Percentiles rank a stretch among this genome's conserved stretches.
Evolutionary conservation across 2,797 vertebrate genomes (phyloP).

Genomic region (Erithacus rubecula): DNA sequence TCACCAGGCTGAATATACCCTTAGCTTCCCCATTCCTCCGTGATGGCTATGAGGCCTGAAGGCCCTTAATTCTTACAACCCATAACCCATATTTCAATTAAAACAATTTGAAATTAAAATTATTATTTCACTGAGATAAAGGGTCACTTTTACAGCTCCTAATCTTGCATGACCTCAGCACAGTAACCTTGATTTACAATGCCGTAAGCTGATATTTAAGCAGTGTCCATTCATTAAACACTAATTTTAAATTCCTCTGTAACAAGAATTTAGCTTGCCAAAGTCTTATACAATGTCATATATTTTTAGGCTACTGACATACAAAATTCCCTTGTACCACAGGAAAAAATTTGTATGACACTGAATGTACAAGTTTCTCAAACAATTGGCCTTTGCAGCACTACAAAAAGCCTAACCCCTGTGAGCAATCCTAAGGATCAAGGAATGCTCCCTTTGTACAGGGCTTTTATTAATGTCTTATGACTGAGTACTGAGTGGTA

Average conservation of each 20-base stretch:
- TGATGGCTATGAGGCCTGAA: background rate
- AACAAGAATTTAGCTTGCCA: slow-evolving; percentile 47
- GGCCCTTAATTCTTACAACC: background rate
- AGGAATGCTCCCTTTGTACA: background rate
- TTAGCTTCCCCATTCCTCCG: background rate
- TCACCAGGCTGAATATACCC: background rate
- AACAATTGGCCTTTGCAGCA: background rate
- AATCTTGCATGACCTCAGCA: background rate
- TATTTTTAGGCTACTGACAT: slow-evolving; percentile 23
- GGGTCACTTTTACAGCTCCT: slow-evolving; percentile 12
- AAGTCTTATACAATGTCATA: slow-evolving; percentile 30
- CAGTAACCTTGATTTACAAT: slow-evolving; percentile 48
- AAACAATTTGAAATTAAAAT: slow-evolving; percentile 25
- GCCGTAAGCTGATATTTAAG: slow-evolving; percentile 21
- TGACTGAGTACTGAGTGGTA: background rate
- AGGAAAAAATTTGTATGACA: background rate
- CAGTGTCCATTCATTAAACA: slow-evolving; percentile 45
- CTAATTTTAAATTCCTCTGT: slow-evolving; percentile 39
- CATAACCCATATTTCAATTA: slow-evolving; percentile 19
- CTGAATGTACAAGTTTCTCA: background rate
- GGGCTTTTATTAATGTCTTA: background rate
- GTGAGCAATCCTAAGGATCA: background rate
- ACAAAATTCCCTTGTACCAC: background rate
- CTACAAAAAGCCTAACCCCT: background rate
- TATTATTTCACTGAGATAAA: slow-evolving; percentile 13